Base-by-base conservation (phyloP, 2,888 invertebrate genomes). In the Eupeodes latifasciatus region DNA sequence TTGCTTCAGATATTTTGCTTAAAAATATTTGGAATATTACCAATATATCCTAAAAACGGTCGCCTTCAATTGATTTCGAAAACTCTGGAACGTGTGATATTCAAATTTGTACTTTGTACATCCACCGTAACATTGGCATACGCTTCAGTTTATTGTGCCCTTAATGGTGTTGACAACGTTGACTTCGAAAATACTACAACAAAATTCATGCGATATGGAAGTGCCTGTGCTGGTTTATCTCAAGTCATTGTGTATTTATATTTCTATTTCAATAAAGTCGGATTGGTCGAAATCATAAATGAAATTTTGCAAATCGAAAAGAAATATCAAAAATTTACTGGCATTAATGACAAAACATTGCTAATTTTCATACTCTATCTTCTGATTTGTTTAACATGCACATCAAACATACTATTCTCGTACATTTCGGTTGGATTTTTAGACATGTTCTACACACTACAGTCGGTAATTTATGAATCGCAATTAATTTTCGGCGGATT, bases 1-100 rank as follows among this genome's bases (percentile, higher is more conserved):
- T 44, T 40, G 10, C 11, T 62, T 10, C 62, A 62, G 40, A 16
- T 62, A 62, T 62, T 62, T 11, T 40, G 40, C 40, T 62, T 62
- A 16, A 62, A 16, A 44, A 1, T 40, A 11, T 16, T 11, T 4
- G 62, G 62, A n/a, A 11, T 62, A 3, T 10, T 62, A 44, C 62
- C 62, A 10, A 62, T 62, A 16, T 5, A 7, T 16, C 12, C 16
- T 44, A 40, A 44, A 62, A 62, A 62, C 6, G 16, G 62, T 6
- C 16, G 7, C 0, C 4, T 62, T 44, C 40, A 40, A 16, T 62
- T 62, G 11, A 62, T 62, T 44, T 5, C 40, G 16, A 62, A 44
- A 62, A 5, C 5, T 1, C 16, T 11, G 10, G 16, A 62, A 11
- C 40, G 16, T 40, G 14, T 0, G 1, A 10, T 44, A 44, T 62